Evolutionary conservation across 2,113 vertebrate genomes (phyloP).

Genomic region (Myanophis thanlyinensis): DNA sequence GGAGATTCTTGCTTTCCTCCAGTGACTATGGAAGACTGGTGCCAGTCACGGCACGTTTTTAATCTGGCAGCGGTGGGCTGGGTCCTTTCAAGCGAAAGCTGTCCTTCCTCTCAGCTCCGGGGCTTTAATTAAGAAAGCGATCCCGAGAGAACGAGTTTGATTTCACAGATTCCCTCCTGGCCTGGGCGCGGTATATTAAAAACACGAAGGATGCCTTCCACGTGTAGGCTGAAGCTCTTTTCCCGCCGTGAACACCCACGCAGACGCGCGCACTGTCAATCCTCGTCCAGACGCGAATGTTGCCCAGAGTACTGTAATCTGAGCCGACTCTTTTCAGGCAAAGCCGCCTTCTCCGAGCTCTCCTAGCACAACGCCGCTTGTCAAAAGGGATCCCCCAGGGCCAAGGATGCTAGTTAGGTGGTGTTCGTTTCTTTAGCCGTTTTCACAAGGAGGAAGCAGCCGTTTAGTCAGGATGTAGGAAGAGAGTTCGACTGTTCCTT

Average conservation of each 20-base stretch:
- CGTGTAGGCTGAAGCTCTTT: neutral
- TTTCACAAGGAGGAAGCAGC: neutral
- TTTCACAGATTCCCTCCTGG: neutral
- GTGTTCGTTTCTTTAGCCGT: neutral
- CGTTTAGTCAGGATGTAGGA: neutral
- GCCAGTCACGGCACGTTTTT: neutral
- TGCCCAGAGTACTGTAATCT: conserved; percentile 60
- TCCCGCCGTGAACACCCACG: neutral
- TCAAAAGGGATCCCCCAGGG: conserved; percentile 7
- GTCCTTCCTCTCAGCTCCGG: neutral
- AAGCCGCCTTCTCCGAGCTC: conserved; percentile 57
- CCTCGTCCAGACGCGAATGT: conserved; percentile 69
- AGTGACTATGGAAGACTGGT: neutral
- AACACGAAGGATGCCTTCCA: neutral
- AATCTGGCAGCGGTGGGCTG: neutral
- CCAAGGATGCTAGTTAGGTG: neutral
- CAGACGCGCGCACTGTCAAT: conserved; percentile 49
- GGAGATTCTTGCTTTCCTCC: neutral
- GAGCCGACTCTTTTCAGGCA: conserved; percentile 59
- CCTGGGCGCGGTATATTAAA: neutral
- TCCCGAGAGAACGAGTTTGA: neutral
- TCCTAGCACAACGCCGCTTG: conserved; percentile 6
- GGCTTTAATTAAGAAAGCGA: neutral
- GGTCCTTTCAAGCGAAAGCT: neutral
- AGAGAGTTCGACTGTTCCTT: neutral